These are phyloP conservation scores for Xyliphius kryptos DNA, from an alignment of 2,113 vertebrate species.

Conservation along the genomic window DNA sequence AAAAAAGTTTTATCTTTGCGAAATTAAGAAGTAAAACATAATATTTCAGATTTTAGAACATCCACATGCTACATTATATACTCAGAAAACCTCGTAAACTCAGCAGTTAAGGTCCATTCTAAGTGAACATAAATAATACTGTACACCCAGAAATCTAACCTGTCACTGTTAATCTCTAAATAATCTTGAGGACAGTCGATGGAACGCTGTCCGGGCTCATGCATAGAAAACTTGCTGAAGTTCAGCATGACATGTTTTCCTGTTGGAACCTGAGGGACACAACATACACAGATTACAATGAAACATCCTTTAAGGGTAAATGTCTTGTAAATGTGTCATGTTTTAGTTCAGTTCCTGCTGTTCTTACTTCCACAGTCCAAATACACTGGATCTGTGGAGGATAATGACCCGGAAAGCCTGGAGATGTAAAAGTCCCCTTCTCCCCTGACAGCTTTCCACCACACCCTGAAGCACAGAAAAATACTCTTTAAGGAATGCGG, in stretches of 20 bases:
- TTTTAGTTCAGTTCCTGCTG: not conserved
- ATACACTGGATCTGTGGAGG: conserved; percentile 68
- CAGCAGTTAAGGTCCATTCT: no score
- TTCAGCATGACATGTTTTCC: conserved; percentile 71
- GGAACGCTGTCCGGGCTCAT: conserved; percentile 50
- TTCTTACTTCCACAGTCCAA: conserved; percentile 79
- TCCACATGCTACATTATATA: not conserved
- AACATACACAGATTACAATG: not conserved
- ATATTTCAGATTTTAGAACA: not conserved
- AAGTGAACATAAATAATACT: no score
- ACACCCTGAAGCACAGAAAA: conserved; percentile 61
- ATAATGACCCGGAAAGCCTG: conserved; percentile 81
- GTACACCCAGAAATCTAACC: conserved; percentile 36
- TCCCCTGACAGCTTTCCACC: conserved; percentile 62
- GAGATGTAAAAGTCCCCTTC: conserved; percentile 70
- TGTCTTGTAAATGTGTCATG: not conserved
- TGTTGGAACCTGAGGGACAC: conserved; percentile 62
- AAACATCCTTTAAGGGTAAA: not conserved
- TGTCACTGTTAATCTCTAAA: conserved; percentile 63
- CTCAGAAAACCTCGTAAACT: no score
- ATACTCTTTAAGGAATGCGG: not conserved
- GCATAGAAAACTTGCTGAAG: conserved; percentile 73
- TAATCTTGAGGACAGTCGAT: conserved; percentile 72
- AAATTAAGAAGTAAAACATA: not conserved
- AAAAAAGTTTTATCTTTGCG: not conserved